These are phyloP conservation scores for Pyrrhosoma nymphula DNA, from an alignment of 2,888 invertebrate genomes.

Conservation along the genomic window DNA sequence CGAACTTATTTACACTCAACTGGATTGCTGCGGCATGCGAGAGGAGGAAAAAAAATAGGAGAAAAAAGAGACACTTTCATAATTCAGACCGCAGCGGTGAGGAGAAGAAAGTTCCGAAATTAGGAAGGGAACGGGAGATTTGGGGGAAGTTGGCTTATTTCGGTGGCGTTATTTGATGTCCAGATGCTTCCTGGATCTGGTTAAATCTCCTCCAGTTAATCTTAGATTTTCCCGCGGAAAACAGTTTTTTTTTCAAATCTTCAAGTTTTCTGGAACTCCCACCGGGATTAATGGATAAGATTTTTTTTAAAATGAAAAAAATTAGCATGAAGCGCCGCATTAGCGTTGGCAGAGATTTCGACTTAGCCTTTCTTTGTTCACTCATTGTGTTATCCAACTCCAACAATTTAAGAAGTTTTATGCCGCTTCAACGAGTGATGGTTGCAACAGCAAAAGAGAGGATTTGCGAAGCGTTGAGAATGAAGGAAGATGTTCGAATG, in stretches of 20 bases:
- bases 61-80: neutral
- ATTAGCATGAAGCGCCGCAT: neutral
- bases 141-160: neutral
- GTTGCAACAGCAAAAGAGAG: no score
- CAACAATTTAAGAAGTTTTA: no score
- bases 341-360: neutral
- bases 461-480: no score
- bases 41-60: neutral
- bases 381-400: neutral
- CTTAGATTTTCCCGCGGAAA: neutral
- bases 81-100: neutral
- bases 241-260: neutral
- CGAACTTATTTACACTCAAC: slow-evolving; percentile 27
- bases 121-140: neutral
- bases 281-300: neutral
- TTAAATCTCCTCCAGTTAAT: neutral
- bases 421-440: no score
- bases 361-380: neutral
- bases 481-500: no score
- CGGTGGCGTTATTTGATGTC: neutral
- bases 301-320: neutral
- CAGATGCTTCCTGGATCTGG: neutral
- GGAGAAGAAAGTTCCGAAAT: neutral
- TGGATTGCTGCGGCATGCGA: neutral
- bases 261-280: neutral